Evolutionary conservation across 2,797 vertebrate genomes (phyloP), one percentile per base, ranked within the genome.

Genomic region (Crenuchus spilurus): DNA sequence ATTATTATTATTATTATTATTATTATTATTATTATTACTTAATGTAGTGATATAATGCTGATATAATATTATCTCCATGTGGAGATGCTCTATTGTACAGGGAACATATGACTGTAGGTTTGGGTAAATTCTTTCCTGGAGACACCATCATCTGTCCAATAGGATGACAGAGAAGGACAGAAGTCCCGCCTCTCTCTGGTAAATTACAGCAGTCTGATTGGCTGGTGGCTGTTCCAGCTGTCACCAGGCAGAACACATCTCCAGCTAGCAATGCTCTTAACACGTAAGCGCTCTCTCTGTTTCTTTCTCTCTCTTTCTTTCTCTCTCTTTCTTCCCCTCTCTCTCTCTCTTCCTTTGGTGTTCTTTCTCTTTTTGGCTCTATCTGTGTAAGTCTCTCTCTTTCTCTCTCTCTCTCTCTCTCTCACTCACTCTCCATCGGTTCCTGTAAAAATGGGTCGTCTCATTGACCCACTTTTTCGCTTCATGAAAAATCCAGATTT

Each of bases 211-310:
- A 76, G 84, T 88, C 80, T 87, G 86, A 92, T 93, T 92, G 92
- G 92, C 84, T 84, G 52, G 49, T 79, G 74, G 82, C 82, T 85
- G 60, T 69, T 91, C 88, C 90, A 92, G 89, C 91, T 93, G 92
- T 94, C 91, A 92, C 92, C 88, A 92, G 93, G 92, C 93, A 94
- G 91, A 93, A 93, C 84, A 86, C 84, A 85, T 88, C 88, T 87
- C 80, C 87, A 88, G 87, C 86, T 84, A 86, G 82, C 79, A 83
- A 81, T 78, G 49, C 88, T 88, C 70, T 82, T 82, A 84, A 85
- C 82, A 87, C 87, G 90, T 90, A 88, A 90, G 89, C 90, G 88
- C 77, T 82, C 82, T 81, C 13, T 55, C 22, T 61, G 39, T 22
- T 30, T 30, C 22, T 13, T 28, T 20, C 30, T 9, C n/a, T 9